Evolutionary conservation across 2,797 vertebrate genomes (phyloP).

Genomic region (Arrhamphus sclerolepis): DNA sequence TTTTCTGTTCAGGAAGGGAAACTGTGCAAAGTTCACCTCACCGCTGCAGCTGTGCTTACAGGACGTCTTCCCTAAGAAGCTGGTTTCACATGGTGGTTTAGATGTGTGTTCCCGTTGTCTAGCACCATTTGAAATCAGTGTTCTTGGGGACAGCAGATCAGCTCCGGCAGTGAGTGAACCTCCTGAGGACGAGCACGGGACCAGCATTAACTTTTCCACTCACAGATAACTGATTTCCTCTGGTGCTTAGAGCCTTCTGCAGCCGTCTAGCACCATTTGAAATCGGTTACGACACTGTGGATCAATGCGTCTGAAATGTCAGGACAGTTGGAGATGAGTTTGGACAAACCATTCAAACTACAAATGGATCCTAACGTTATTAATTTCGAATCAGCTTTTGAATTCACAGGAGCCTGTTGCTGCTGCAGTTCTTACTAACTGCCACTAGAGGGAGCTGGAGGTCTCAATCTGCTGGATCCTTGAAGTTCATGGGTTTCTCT

Average conservation of each 20-base stretch:
- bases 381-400: too few species aligned
- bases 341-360: too few species aligned
- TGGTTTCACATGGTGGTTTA: conserved; percentile 99
- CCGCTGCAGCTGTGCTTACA: conserved; percentile 44
- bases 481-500: too few species aligned
- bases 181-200: conserved; percentile 4
- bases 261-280: conserved; percentile 99
- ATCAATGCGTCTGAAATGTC: conserved; percentile 67
- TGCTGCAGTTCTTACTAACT: too few species aligned
- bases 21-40: conserved; percentile 22
- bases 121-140: conserved; percentile 99
- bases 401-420: too few species aligned
- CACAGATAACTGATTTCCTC: conserved; percentile 99
- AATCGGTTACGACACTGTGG: conserved; percentile 99
- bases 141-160: conserved; percentile 90
- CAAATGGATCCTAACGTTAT: too few species aligned
- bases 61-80: conserved; percentile 90
- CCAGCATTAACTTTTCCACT: conserved; percentile 77
- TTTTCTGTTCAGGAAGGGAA: not conserved
- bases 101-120: conserved; percentile 95
- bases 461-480: too few species aligned
- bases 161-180: conserved; percentile 47
- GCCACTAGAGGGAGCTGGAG: too few species aligned
- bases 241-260: conserved; percentile 95
- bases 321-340: not conserved